phyloP scores from a whole-genome alignment of 2,888 invertebrate genomes.

The Psylliodes chrysocephalus region DNA sequence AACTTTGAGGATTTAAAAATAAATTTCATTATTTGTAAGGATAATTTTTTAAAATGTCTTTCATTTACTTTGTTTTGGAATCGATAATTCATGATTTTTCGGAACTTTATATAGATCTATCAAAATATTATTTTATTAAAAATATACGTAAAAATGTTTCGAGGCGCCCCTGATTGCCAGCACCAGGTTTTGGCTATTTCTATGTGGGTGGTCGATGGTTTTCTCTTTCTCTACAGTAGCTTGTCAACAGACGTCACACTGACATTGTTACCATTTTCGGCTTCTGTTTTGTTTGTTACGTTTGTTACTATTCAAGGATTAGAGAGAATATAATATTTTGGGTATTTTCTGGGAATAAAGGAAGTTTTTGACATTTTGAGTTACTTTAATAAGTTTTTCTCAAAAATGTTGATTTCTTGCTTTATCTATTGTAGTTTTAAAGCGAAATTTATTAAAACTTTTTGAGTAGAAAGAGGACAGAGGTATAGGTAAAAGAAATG shows the following conservation, averaged over 20 bases:
- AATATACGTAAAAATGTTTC: too few species aligned
- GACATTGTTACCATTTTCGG: conserved; percentile 34
- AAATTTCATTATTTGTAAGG: too few species aligned
- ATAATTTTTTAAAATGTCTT: too few species aligned
- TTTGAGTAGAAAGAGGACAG: too few species aligned
- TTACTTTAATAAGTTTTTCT: background rate
- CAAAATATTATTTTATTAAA: too few species aligned
- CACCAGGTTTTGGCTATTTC: background rate
- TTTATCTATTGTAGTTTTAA: background rate
- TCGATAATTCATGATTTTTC: too few species aligned
- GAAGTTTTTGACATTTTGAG: background rate
- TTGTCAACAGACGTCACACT: conserved; percentile 42
- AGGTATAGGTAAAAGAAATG: too few species aligned
- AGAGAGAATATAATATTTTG: background rate
- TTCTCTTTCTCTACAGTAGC: conserved; percentile 42
- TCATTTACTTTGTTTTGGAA: too few species aligned
- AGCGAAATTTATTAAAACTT: too few species aligned
- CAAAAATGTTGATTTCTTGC: background rate
- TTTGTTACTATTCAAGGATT: background rate
- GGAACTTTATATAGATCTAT: too few species aligned
- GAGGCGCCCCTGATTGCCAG: conserved; percentile 27
- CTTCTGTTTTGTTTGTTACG: conserved; percentile 37
- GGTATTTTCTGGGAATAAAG: conserved; percentile 4
- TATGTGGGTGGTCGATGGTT: conserved; percentile 49
- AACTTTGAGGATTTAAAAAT: too few species aligned